Conservation (phyloP, 2,797 vertebrate species). For the Cynodonichthys magdalenae region DNA sequence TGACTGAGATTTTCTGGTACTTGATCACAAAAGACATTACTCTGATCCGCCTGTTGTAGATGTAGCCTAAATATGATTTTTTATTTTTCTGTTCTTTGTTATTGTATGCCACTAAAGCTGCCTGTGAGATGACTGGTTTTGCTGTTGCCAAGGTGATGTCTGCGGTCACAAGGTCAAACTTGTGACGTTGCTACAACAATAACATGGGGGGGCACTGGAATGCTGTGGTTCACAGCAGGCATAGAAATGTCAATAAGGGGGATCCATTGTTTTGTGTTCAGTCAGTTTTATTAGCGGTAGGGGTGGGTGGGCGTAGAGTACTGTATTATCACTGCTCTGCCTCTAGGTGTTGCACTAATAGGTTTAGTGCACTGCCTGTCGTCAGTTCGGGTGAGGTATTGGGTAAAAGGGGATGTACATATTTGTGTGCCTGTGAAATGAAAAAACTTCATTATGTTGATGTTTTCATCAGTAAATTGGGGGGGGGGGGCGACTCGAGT, state of each 20-base stretch:
- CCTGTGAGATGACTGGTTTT: conserved; percentile 57
- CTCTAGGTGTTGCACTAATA: conserved; percentile 59
- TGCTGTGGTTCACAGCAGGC: conserved; percentile 57
- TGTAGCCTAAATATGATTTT: conserved; percentile 62
- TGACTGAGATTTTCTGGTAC: conserved; percentile 62
- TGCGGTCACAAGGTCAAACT: conserved; percentile 49
- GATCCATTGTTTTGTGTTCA: conserved; percentile 57
- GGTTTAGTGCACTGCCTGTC: conserved; percentile 48
- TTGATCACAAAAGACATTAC: conserved; percentile 62
- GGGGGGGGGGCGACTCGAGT: conserved; percentile 37
- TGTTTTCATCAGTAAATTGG: conserved; percentile 75
- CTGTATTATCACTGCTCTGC: conserved; percentile 67
- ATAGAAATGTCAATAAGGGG: conserved; percentile 38
- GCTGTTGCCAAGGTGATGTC: conserved; percentile 67
- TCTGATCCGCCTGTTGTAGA: conserved; percentile 66
- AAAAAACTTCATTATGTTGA: conserved; percentile 74
- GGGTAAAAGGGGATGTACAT: conserved; percentile 78
- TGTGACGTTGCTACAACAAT: conserved; percentile 51
- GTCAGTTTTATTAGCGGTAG: conserved; percentile 42
- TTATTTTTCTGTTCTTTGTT: conserved; percentile 18
- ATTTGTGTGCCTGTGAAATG: conserved; percentile 82
- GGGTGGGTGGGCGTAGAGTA: conserved; percentile 56
- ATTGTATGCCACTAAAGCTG: conserved; percentile 70
- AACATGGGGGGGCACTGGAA: conserved; percentile 53
- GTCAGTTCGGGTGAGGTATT: conserved; percentile 62